A percentile compares a stretch with the other conserved stretches of the same genome.
These are phyloP conservation scores for Hydropsyche betteni DNA, from an alignment of 2,888 invertebrate species.

Conservation along the genomic window DNA sequence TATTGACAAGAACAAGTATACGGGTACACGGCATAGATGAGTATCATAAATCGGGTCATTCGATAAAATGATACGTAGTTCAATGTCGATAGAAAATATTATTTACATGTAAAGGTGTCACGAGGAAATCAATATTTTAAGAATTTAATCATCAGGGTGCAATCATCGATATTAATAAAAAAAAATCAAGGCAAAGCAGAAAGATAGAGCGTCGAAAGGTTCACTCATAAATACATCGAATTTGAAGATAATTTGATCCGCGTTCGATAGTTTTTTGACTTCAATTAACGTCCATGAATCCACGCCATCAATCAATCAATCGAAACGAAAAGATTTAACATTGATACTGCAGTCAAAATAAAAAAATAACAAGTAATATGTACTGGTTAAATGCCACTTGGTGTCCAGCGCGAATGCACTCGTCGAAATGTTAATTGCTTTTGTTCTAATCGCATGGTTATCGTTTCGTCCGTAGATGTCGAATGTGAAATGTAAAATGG, in stretches of 20 bases:
- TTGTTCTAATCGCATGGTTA: not conserved
- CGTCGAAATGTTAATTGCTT: constrained; percentile 25
- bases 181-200: no score
- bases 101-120: not conserved
- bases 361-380: not conserved
- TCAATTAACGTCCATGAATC: constrained; percentile 16
- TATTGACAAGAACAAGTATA: constrained; percentile 1
- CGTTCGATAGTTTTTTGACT: constrained; percentile 1
- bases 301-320: constrained; percentile 15
- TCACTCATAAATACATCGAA: no score
- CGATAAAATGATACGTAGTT: constrained; percentile 14
- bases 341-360: constrained; percentile 1
- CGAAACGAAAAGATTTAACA: not conserved
- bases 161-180: no score
- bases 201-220: no score
- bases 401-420: not conserved
- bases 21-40: not conserved
- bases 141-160: no score
- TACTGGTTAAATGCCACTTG: not conserved
- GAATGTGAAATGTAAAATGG: not conserved
- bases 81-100: constrained; percentile 1
- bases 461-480: not conserved
- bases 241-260: not conserved
- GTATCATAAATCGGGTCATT: constrained; percentile 9
- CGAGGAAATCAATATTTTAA: not conserved